phyloP scores from a whole-genome alignment of 2,113 vertebrate species.

The Odocoileus virginianus region DNA sequence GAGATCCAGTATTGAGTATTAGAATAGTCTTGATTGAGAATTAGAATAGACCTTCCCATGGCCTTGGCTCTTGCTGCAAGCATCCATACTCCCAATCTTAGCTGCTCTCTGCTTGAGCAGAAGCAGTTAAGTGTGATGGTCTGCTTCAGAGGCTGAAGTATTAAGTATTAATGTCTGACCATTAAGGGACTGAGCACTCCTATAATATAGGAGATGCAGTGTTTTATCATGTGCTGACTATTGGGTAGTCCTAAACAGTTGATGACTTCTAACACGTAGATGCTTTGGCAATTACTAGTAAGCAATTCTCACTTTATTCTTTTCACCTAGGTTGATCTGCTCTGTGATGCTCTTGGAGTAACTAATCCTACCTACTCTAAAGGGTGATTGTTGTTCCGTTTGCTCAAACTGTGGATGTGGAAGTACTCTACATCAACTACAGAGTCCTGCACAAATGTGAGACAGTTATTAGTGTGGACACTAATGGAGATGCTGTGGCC shows the following conservation, averaged over 20 bases:
- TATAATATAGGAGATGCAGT: background rate
- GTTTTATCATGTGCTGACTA: background rate
- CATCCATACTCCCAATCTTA: background rate
- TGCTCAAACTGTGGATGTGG: background rate
- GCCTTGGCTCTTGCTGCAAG: background rate
- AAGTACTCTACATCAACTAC: background rate
- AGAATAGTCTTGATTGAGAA: background rate
- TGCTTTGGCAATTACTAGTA: background rate
- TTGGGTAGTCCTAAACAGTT: background rate
- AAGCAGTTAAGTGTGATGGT: background rate
- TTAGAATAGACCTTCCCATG: rapidly evolving
- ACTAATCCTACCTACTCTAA: background rate
- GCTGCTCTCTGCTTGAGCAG: background rate
- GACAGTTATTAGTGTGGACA: background rate
- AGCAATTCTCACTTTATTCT: background rate
- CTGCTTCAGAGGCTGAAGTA: background rate
- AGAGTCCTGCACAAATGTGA: background rate
- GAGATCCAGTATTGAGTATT: background rate
- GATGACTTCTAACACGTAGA: background rate
- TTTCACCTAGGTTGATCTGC: background rate
- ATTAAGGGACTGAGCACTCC: background rate
- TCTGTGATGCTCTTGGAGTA: background rate
- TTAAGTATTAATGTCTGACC: background rate
- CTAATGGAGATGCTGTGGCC: background rate
- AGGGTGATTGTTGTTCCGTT: background rate